Evolutionary conservation across 2,113 vertebrate species (phyloP).

Genomic region (Embiotoca jacksoni): DNA sequence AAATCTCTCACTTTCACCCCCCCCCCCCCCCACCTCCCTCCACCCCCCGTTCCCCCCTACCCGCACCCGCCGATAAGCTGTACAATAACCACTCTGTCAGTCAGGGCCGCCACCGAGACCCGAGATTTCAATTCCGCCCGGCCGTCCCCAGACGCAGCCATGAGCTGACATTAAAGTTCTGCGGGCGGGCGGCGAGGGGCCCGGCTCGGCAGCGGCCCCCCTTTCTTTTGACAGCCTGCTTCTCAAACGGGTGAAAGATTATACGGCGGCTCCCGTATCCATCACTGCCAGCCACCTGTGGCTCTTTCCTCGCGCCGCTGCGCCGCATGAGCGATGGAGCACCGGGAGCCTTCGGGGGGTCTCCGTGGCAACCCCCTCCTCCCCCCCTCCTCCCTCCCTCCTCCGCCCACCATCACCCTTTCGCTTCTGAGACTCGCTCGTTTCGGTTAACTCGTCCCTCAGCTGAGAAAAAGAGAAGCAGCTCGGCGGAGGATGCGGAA

Average conservation of each 20-base stretch:
- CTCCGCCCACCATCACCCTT: neutral
- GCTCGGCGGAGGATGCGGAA: slow-evolving; percentile 18
- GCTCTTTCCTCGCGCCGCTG: slow-evolving; percentile 29
- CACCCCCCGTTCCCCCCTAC: no score
- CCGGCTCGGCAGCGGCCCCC: slow-evolving; percentile 43
- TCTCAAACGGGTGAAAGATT: slow-evolving; percentile 75
- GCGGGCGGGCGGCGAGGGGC: slow-evolving; percentile 27
- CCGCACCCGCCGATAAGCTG: slow-evolving; percentile 32
- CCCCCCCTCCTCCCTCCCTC: slow-evolving; percentile 47
- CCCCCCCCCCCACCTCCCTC: neutral
- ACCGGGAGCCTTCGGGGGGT: slow-evolving; percentile 25
- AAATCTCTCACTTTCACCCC: slow-evolving; percentile 40
- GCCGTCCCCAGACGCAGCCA: slow-evolving; percentile 48
- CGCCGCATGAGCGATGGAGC: slow-evolving; percentile 62
- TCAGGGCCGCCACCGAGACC: slow-evolving; percentile 1
- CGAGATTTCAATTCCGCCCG: slow-evolving; percentile 65
- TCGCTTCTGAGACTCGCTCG: slow-evolving; percentile 31
- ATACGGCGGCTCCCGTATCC: slow-evolving; percentile 48
- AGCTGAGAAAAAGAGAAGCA: neutral
- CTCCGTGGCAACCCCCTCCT: slow-evolving; percentile 17
- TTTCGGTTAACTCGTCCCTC: slow-evolving; percentile 52
- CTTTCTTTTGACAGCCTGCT: slow-evolving; percentile 60
- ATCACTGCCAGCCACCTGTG: slow-evolving; percentile 72
- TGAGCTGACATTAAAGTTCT: slow-evolving; percentile 60
- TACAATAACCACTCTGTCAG: slow-evolving; percentile 61